Percentiles rank a stretch among this genome's conserved stretches.
phyloP scores from a whole-genome alignment of 2,113 vertebrate species.

The Cyprinodon tularosa region DNA sequence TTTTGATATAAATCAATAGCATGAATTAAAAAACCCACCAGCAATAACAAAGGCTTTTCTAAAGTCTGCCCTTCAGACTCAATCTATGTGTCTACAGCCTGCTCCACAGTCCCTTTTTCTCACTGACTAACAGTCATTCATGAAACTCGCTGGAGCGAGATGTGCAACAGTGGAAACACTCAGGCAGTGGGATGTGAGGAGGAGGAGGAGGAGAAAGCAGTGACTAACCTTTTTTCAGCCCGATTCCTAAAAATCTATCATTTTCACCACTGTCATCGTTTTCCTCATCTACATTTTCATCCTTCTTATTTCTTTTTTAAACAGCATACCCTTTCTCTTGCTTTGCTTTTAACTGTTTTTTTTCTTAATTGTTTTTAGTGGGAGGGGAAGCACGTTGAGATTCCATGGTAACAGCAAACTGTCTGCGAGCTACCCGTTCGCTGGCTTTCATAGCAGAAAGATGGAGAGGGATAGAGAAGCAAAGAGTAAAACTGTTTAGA shows the following conservation, averaged over 20 bases:
- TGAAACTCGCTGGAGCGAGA: conserved; percentile 38
- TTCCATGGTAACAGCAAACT: conserved; percentile 73
- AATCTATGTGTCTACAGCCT: background rate
- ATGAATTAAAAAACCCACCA: background rate
- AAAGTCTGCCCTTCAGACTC: too few relatives aligned
- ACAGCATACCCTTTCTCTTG: background rate
- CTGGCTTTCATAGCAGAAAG: conserved; percentile 9
- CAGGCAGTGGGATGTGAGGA: background rate
- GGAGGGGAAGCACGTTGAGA: conserved; percentile 52
- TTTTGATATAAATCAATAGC: background rate
- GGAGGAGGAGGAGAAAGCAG: background rate
- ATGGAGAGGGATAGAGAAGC: background rate
- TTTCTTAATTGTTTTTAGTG: background rate
- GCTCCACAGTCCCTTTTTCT: conserved; percentile 25
- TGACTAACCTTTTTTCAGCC: background rate
- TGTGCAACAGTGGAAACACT: background rate
- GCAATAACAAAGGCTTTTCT: background rate
- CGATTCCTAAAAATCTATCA: background rate
- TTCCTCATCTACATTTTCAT: background rate
- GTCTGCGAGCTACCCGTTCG: conserved; percentile 57
- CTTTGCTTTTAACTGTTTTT: background rate
- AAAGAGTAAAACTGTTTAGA: background rate
- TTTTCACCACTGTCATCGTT: background rate
- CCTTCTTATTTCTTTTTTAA: background rate
- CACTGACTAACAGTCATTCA: conserved; percentile 45